Percentiles rank a stretch among this genome's conserved stretches.
Conservation (phyloP, 2,888 invertebrate species). For the Epinotia ramella region DNA sequence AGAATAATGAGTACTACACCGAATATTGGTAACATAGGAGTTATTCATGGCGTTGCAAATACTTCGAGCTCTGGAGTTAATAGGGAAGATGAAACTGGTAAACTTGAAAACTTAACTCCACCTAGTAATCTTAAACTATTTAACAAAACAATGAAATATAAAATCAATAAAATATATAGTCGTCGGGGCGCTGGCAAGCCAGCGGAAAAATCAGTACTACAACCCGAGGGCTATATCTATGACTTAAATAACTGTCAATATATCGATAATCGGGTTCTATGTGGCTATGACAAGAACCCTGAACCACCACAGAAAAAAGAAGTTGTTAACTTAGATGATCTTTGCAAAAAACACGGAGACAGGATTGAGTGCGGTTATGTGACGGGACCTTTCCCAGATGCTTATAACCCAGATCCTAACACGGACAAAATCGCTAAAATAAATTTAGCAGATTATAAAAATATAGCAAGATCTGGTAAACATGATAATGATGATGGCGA, state of each 20-base stretch:
- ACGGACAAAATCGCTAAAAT: slow-evolving; percentile 25
- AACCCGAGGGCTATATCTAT: slow-evolving; percentile 26
- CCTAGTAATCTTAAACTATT: neutral
- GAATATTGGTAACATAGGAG: neutral
- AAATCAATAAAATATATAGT: neutral
- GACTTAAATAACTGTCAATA: slow-evolving; percentile 20
- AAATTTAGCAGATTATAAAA: neutral
- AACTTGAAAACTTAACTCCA: neutral
- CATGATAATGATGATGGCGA: slow-evolving; percentile 5
- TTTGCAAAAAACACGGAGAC: slow-evolving; percentile 22
- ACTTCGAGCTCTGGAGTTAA: neutral
- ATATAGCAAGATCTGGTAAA: slow-evolving; percentile 6
- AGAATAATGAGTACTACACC: neutral
- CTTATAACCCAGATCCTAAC: slow-evolving; percentile 25
- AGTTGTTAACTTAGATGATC: slow-evolving; percentile 25
- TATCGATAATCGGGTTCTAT: slow-evolving; percentile 22
- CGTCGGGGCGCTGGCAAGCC: neutral
- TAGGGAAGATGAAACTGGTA: neutral
- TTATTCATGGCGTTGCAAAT: neutral
- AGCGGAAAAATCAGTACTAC: neutral
- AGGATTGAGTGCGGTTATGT: slow-evolving; percentile 24
- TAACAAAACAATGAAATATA: neutral
- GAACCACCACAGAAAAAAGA: slow-evolving; percentile 10
- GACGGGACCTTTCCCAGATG: slow-evolving; percentile 12
- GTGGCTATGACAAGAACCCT: slow-evolving; percentile 26